phyloP scores from a whole-genome alignment of 35 echinoderm and acorn worm genomes.

The Ophioderma brevispina region DNA sequence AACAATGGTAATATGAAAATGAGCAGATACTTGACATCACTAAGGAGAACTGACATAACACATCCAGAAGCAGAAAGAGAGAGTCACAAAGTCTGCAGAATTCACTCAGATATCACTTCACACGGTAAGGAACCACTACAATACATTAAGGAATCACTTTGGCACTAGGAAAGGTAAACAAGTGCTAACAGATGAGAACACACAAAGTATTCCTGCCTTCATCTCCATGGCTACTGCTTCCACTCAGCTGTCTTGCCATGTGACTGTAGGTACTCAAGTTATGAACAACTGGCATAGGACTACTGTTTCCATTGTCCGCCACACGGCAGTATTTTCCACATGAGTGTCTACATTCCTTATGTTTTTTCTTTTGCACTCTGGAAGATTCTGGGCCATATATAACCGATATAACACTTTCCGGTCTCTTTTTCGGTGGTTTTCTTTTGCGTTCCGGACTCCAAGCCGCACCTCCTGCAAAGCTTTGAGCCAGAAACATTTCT shows the following conservation, averaged over 20 bases:
- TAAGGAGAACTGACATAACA: background rate
- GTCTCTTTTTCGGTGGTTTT: background rate
- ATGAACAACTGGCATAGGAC: background rate
- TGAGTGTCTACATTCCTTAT: background rate
- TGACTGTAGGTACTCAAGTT: background rate
- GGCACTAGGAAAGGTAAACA: background rate
- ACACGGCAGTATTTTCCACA: conserved; percentile 9
- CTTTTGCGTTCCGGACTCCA: background rate
- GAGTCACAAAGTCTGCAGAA: background rate
- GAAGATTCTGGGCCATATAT: background rate
- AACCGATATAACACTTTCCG: conserved; percentile 5
- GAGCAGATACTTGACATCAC: background rate
- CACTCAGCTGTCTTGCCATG: background rate
- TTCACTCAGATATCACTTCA: background rate
- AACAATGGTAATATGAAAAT: background rate
- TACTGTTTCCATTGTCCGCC: conserved; percentile 4
- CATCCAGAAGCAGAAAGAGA: background rate
- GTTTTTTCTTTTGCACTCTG: conserved; percentile 10
- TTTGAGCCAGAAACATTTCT: conserved; percentile 3
- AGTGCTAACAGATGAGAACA: background rate
- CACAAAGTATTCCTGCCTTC: background rate
- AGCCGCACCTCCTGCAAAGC: background rate
- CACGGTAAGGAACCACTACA: background rate
- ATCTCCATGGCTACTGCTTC: background rate
- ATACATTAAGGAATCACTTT: background rate